Percentiles rank a stretch among this genome's conserved stretches.
These are phyloP conservation scores for Drosophila lowei DNA, from an alignment of 1,140 invertebrate species.

Conservation along the genomic window DNA sequence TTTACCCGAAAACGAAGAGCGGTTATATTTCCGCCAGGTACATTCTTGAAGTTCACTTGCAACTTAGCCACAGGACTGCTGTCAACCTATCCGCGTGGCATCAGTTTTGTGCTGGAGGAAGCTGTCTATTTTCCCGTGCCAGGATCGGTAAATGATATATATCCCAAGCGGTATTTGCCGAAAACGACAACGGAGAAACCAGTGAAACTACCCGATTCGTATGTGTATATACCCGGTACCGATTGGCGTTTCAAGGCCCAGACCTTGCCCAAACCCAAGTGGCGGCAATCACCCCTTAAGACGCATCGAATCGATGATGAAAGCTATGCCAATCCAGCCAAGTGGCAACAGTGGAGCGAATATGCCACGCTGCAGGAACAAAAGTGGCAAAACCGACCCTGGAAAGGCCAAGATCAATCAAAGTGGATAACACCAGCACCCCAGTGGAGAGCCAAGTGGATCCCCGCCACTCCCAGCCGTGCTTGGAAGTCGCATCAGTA, in stretches of 20 bases:
- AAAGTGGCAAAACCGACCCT: conserved; percentile 30
- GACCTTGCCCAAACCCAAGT: conserved; percentile 58
- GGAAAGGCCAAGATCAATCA: not conserved
- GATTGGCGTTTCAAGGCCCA: conserved; percentile 72
- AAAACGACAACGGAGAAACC: conserved; percentile 60
- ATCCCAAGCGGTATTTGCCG: conserved; percentile 63
- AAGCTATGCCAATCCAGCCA: conserved; percentile 43
- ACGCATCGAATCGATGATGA: conserved; percentile 62
- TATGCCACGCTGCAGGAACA: conserved; percentile 22
- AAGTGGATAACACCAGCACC: conserved; percentile 48
- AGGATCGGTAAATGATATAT: conserved; percentile 53
- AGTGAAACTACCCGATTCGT: conserved; percentile 26
- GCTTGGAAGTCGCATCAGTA: conserved; percentile 31
- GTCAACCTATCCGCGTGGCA: conserved; percentile 59
- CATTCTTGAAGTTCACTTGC: conserved; percentile 66
- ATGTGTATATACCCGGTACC: conserved; percentile 68
- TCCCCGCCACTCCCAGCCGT: not conserved
- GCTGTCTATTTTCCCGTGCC: conserved; percentile 72
- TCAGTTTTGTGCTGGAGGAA: conserved; percentile 63
- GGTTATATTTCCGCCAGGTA: conserved; percentile 64
- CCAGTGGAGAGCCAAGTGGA: conserved; percentile 25
- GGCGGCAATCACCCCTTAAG: conserved; percentile 28
- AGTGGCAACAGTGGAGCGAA: conserved; percentile 58
- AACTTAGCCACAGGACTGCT: conserved; percentile 57
- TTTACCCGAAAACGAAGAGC: conserved; percentile 62